A percentile compares a stretch with the other conserved stretches of the same genome.
These are phyloP conservation scores for Etheostoma perlongum DNA, from an alignment of 2,797 vertebrate species.

Conservation along the genomic window DNA sequence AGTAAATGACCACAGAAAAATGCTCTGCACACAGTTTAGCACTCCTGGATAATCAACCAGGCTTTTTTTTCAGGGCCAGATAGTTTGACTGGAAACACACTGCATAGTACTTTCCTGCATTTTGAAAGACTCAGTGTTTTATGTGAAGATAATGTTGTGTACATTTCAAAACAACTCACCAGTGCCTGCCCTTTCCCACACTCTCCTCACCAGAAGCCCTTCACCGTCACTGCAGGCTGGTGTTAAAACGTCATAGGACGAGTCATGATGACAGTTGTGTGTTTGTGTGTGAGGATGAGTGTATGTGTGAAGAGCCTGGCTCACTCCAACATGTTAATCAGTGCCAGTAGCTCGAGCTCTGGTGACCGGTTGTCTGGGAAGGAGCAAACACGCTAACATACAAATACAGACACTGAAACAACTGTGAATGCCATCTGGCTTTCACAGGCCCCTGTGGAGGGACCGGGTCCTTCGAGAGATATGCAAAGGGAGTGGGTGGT, in stretches of 20 bases:
- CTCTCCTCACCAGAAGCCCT: slow-evolving; percentile 10
- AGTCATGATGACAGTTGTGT: slow-evolving; percentile 18
- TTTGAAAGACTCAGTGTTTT: neutral
- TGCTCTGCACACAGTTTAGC: slow-evolving; percentile 2
- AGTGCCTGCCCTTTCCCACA: neutral
- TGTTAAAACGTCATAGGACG: slow-evolving; percentile 21
- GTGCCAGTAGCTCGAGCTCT: slow-evolving; percentile 59
- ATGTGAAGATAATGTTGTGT: neutral
- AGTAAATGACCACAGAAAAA: slow-evolving; percentile 38
- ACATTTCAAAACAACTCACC: neutral
- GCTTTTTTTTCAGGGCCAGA: slow-evolving; percentile 15
- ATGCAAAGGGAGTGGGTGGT: slow-evolving; percentile 21
- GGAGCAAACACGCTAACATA: slow-evolving; percentile 39
- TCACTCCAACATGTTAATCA: slow-evolving; percentile 50
- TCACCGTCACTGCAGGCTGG: slow-evolving; percentile 9
- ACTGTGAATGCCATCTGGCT: slow-evolving; percentile 70
- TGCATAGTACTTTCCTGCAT: neutral
- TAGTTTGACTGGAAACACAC: neutral
- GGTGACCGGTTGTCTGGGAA: slow-evolving; percentile 53
- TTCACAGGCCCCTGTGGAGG: slow-evolving; percentile 22
- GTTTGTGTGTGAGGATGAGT: slow-evolving; percentile 16
- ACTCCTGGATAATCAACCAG: neutral
- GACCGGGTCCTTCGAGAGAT: slow-evolving; percentile 19
- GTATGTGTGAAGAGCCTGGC: slow-evolving; percentile 46
- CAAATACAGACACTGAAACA: slow-evolving; percentile 57